Conservation (phyloP, 2,888 invertebrate genomes). For the Pollenia amentaria region DNA sequence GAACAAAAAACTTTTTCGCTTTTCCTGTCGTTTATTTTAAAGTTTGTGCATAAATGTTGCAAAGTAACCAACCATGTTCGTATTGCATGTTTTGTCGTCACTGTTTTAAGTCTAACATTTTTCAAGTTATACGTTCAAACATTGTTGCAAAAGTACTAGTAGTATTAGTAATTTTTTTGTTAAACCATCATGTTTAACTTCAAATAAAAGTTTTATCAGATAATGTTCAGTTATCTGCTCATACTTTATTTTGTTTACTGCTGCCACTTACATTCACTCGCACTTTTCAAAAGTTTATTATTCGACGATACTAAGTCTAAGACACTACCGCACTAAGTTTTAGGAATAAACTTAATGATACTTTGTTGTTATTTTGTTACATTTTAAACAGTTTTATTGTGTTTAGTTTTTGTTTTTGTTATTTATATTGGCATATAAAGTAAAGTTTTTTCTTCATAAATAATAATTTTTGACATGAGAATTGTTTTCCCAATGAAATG, state of each 20-base stretch:
- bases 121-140: neutral
- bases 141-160: slow-evolving; percentile 6
- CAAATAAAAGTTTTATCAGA: slow-evolving; percentile 50
- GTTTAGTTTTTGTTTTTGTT: neutral
- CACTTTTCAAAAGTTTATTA: slow-evolving; percentile 35
- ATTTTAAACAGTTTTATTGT: slow-evolving; percentile 29
- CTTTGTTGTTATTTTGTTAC: slow-evolving; percentile 40
- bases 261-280: slow-evolving; percentile 16
- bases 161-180: slow-evolving; percentile 9
- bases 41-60: neutral
- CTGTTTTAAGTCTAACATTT: neutral
- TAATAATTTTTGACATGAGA: neutral
- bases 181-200: slow-evolving; percentile 35
- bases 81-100: slow-evolving; percentile 21
- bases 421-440: slow-evolving; percentile 19
- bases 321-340: slow-evolving; percentile 6
- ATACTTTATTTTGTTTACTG: slow-evolving; percentile 23
- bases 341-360: slow-evolving; percentile 51
- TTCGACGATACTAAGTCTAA: slow-evolving; percentile 21
- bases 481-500: neutral
- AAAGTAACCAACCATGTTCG: slow-evolving; percentile 3
- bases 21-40: slow-evolving; percentile 39
- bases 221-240: slow-evolving; percentile 61
- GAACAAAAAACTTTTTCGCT: slow-evolving; percentile 45
- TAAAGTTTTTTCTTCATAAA: slow-evolving; percentile 14